Conservation (phyloP, 1,140 invertebrate genomes). For the Aleiodes sp. region DNA sequence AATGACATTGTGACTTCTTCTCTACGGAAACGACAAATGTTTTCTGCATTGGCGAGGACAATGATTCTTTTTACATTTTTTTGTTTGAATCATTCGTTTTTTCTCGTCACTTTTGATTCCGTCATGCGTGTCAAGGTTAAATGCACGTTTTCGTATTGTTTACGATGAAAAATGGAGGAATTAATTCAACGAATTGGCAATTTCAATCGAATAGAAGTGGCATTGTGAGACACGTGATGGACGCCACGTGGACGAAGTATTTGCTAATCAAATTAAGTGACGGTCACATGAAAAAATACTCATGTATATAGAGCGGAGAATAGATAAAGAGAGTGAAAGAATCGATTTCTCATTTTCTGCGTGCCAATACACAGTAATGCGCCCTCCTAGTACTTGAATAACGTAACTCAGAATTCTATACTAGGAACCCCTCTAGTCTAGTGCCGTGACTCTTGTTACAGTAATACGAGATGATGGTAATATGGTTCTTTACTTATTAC, state of each 20-base stretch:
- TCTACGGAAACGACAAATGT: background rate
- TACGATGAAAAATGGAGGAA: background rate
- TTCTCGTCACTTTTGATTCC: background rate
- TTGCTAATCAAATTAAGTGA: slow-evolving; percentile 28
- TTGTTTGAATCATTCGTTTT: background rate
- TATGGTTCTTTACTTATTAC: slow-evolving; percentile 29
- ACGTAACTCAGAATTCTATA: background rate
- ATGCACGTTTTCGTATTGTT: background rate
- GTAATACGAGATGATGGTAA: slow-evolving; percentile 31
- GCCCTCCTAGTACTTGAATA: slow-evolving; percentile 1
- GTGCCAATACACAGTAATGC: background rate
- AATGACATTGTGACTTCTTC: background rate
- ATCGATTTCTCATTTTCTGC: slow-evolving; percentile 4
- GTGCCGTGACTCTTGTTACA: slow-evolving; percentile 24
- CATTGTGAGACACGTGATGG: slow-evolving; percentile 20
- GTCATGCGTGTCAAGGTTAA: background rate
- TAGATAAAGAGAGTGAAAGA: background rate
- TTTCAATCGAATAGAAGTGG: no score
- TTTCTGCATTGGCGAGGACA: background rate
- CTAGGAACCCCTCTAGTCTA: slow-evolving; percentile 1
- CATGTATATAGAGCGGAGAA: slow-evolving; percentile 8
- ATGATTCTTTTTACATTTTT: background rate
- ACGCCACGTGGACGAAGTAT: slow-evolving; percentile 15
- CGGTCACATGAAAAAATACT: slow-evolving; percentile 10
- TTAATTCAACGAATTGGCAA: no score